A percentile compares a stretch with the other conserved stretches of the same genome.
Evolutionary conservation across 2,113 vertebrate genomes (phyloP).

Genomic region (Arizona elegans): DNA sequence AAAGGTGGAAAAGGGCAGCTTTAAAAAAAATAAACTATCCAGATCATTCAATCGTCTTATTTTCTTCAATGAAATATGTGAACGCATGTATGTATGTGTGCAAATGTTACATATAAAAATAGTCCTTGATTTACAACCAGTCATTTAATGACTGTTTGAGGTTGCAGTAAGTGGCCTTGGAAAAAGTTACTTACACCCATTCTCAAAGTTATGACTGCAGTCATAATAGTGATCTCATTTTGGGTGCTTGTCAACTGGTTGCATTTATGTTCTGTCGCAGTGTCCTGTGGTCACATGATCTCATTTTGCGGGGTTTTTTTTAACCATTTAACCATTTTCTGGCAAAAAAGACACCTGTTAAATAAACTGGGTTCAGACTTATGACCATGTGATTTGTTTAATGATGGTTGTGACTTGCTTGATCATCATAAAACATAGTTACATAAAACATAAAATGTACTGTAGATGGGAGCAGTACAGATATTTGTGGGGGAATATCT

Average conservation of each 20-base stretch:
- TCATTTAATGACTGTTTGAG: too few species aligned
- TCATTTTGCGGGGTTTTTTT: too few species aligned
- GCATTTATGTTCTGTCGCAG: background rate
- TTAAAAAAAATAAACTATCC: background rate
- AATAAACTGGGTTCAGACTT: too few species aligned
- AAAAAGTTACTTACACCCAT: background rate
- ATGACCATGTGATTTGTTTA: too few species aligned
- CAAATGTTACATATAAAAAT: background rate
- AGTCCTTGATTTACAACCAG: too few species aligned
- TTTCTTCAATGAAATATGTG: background rate
- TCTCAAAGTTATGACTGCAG: background rate
- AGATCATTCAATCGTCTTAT: background rate
- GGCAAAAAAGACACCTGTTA: too few species aligned
- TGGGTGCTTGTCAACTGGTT: background rate
- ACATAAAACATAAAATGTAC: too few species aligned
- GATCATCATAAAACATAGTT: background rate
- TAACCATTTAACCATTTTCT: too few species aligned
- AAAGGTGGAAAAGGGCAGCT: background rate
- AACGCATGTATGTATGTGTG: background rate
- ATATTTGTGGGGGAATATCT: background rate
- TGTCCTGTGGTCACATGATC: too few species aligned
- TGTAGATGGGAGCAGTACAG: background rate
- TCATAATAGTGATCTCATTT: background rate
- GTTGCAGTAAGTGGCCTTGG: too few species aligned
- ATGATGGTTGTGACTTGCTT: too few species aligned